Base-by-base conservation (phyloP, 2,888 invertebrate species). In the Agriopis aurantiaria region DNA sequence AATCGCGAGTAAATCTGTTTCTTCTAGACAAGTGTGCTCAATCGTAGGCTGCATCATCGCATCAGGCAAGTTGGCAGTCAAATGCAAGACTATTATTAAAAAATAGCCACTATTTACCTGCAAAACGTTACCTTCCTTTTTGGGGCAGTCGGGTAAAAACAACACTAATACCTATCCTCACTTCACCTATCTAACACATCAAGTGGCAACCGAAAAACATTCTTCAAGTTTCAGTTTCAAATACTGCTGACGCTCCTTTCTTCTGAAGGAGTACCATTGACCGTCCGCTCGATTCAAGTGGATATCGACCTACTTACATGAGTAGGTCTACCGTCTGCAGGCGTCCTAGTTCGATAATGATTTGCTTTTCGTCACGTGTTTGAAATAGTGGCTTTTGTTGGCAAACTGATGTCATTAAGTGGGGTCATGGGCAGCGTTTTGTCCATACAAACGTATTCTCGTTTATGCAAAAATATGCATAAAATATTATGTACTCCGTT, bases 221-320 rank as follows among this genome's bases (percentile, higher is more conserved):
- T 55, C 48, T 65, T 55, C 48, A 52, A 43, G 52, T 45, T 53
- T 49, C 41, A 66, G 65, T 58, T 43, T 53, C 66, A 43, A 63
- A 66, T 69, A 52, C n/a, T 33, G 70, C 70, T 70, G 70, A 70
- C 70, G 57, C 48, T 70, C 66, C 70, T 53, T 65, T 69, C 40
- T 8, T 33, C 53, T 55, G 56, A 65, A 57, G 43, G 65, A 66
- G 66, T 60, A 64, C 51, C 69, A 56, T 64, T 69, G 69, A 69
- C 69, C 64, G 68, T 49, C 61, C 49, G 43, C 63, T 17, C 51
- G 48, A 14, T 62, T 70, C 43, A 33, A 70, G 70, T 65, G 58
- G 58, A 53, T 61, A 61, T 63, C 66, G 70, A 70, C 70, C 70
- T 55, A 70, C 62, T 40, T 70, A 55, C 70, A 41, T 17, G 48